phyloP scores from a whole-genome alignment of 92 coral and sea anemone species.

The Zoanthus sociatus region DNA sequence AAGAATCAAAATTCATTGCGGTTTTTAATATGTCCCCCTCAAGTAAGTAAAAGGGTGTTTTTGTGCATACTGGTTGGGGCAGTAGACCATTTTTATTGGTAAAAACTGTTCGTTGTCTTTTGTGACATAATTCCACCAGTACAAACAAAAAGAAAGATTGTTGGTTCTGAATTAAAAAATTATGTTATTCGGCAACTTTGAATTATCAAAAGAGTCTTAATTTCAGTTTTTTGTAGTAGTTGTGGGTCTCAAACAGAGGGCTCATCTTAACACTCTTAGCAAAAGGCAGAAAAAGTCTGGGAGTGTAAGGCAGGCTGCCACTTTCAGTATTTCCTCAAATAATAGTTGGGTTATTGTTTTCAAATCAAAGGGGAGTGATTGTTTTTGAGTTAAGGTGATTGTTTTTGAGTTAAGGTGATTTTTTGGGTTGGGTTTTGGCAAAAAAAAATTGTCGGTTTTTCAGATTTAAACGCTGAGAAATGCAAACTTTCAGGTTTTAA shows the following conservation, averaged over 20 bases:
- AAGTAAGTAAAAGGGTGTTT: neutral
- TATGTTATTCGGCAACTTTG: neutral
- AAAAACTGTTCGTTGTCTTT: neutral
- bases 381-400: neutral
- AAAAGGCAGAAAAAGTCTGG: constrained; percentile 5
- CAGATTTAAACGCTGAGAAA: neutral
- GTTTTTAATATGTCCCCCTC: neutral
- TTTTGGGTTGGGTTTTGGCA: neutral
- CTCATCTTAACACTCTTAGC: neutral
- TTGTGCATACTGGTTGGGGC: constrained; percentile 10
- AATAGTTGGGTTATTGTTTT: constrained; percentile 5
- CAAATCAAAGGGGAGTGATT: neutral
- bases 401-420: neutral
- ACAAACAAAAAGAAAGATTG: neutral
- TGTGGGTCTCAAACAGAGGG: constrained; percentile 9
- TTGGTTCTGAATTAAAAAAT: too few relatives aligned
- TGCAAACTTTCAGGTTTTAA: neutral
- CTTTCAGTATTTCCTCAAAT: constrained; percentile 2
- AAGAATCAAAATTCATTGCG: neutral
- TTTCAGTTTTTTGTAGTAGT: constrained; percentile 1
- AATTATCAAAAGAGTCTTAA: neutral
- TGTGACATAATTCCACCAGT: constrained; percentile 8
- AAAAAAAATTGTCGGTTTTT: neutral
- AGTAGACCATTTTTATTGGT: constrained; percentile 3
- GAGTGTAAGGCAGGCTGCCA: constrained; percentile 3